Percentiles rank a stretch among this genome's conserved stretches.
Evolutionary conservation across 2,888 invertebrate genomes (phyloP).

Genomic region (Phyto melanocephala): DNA sequence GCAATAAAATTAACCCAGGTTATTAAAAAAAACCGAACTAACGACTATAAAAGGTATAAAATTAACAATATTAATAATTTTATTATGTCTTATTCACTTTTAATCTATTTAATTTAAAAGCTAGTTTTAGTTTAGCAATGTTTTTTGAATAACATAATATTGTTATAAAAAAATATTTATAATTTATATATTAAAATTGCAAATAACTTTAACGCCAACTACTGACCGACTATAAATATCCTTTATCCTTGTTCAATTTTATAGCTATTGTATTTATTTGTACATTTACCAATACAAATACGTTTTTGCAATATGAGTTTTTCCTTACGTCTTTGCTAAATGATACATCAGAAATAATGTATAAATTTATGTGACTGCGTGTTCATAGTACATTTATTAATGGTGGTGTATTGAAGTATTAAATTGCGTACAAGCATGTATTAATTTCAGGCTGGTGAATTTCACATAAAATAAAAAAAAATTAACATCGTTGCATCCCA

Average conservation of each 20-base stretch:
- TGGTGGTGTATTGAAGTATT: conserved; percentile 22
- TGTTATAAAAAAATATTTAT: no score
- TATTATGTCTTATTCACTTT: no score
- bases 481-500: not conserved
- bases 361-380: not conserved
- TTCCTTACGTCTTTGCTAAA: not conserved
- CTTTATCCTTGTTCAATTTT: not conserved
- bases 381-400: not conserved
- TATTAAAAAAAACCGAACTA: no score
- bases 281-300: not conserved
- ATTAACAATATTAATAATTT: no score
- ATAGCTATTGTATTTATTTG: not conserved
- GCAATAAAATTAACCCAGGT: no score
- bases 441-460: conserved; percentile 24
- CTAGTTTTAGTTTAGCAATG: no score
- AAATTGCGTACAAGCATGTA: conserved; percentile 32
- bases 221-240: not conserved
- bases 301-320: not conserved
- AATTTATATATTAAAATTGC: not conserved
- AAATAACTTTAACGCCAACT: not conserved
- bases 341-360: conserved; percentile 8
- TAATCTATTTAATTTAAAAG: no score
- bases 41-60: no score
- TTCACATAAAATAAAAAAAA: not conserved
- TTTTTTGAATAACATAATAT: no score